A percentile compares a stretch with the other conserved stretches of the same genome.
phyloP scores from a whole-genome alignment of 2,888 invertebrate genomes.

The Coenonympha glycerion region DNA sequence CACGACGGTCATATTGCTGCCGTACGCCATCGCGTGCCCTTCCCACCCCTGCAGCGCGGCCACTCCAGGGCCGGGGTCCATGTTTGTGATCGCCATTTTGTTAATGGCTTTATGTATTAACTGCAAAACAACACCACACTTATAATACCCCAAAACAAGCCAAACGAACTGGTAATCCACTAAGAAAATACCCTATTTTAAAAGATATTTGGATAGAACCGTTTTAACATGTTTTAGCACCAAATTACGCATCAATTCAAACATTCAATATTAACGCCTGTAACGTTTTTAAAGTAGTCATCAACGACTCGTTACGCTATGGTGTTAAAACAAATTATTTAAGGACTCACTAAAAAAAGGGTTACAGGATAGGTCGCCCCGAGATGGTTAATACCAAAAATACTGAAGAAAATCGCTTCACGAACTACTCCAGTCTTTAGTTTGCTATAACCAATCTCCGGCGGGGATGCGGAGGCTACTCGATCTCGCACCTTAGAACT shows the following conservation, averaged over 20 bases:
- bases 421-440: slow-evolving; percentile 76
- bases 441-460: slow-evolving; percentile 63
- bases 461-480: slow-evolving; percentile 67
- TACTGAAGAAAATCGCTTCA: slow-evolving; percentile 75
- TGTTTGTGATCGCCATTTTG: slow-evolving; percentile 58
- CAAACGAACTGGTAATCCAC: not conserved
- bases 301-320: not conserved
- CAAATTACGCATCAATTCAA: not conserved
- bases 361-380: slow-evolving; percentile 42
- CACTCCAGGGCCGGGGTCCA: slow-evolving; percentile 65
- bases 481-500: slow-evolving; percentile 33
- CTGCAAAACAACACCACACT: slow-evolving; percentile 9
- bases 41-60: slow-evolving; percentile 70
- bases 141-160: not conserved
- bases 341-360: slow-evolving; percentile 43
- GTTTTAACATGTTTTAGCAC: slow-evolving; percentile 18
- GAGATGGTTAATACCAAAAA: slow-evolving; percentile 68
- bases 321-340: slow-evolving; percentile 22
- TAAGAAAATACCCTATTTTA: not conserved
- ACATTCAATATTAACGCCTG: not conserved
- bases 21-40: slow-evolving; percentile 65
- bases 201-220: not conserved
- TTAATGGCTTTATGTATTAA: slow-evolving; percentile 17
- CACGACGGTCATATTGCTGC: slow-evolving; percentile 85
- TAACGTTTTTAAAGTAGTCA: not conserved